Percentiles rank a stretch among this genome's conserved stretches.
phyloP scores from a whole-genome alignment of 2,797 vertebrate species.

The Scarus forsteni region DNA sequence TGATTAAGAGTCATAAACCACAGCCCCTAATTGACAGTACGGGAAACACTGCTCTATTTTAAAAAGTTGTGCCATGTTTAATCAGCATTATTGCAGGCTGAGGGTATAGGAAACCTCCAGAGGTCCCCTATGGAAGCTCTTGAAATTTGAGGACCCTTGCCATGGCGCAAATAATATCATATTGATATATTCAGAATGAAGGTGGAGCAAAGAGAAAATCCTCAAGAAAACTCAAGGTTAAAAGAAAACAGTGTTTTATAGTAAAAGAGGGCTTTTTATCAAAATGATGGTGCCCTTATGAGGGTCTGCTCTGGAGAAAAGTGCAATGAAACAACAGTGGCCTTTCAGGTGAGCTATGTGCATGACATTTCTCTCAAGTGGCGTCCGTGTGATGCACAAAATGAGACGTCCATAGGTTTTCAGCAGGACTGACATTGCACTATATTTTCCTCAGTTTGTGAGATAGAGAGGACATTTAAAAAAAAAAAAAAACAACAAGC shows the following conservation, averaged over 20 bases:
- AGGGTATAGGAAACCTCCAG: no score
- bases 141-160: no score
- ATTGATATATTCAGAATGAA: conserved; percentile 32
- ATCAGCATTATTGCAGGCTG: no score
- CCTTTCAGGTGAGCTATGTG: conserved; percentile 72
- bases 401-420: conserved; percentile 51
- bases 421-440: conserved; percentile 49
- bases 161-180: conserved; percentile 26
- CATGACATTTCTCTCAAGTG: conserved; percentile 66
- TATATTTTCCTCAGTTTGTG: conserved; percentile 56
- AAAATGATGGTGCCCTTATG: conserved; percentile 37
- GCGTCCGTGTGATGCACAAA: conserved; percentile 30
- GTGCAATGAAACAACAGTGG: conserved; percentile 43
- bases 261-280: conserved; percentile 36
- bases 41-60: no score
- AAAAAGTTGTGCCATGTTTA: no score
- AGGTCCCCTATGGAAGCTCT: no score
- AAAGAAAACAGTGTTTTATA: conserved; percentile 9
- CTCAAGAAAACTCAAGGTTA: conserved; percentile 7
- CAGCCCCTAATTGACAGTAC: no score
- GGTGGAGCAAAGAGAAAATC: background rate
- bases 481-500: conserved; percentile 36
- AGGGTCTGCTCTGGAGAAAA: conserved; percentile 36
- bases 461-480: conserved; percentile 58
- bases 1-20: no score